phyloP scores from a whole-genome alignment of 2,113 vertebrate genomes.

The Ptilorrhoa leucosticta region DNA sequence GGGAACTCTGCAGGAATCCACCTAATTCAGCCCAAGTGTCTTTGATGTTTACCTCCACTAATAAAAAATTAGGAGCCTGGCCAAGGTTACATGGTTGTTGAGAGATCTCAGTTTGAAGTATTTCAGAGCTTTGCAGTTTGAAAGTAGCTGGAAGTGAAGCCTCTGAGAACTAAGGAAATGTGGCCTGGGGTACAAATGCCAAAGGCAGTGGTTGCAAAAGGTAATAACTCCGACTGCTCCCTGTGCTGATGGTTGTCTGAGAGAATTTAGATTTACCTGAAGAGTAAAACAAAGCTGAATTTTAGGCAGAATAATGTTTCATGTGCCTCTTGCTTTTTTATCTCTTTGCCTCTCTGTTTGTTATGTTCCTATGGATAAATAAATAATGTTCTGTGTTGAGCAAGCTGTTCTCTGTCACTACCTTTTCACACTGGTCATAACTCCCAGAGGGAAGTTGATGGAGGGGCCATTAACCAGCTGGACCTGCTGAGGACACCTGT shows the following conservation, averaged over 20 bases:
- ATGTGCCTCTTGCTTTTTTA: conserved; percentile 1
- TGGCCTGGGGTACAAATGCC: background rate
- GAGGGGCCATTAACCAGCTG: conserved; percentile 26
- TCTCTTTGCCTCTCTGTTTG: conserved; percentile 12
- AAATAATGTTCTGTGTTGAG: conserved; percentile 34
- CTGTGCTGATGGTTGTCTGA: background rate
- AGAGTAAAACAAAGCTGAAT: background rate
- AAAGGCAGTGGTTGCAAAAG: background rate
- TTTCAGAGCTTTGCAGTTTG: background rate
- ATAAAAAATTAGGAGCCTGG: conserved; percentile 32
- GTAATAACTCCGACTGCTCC: background rate
- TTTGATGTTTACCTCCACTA: conserved; percentile 54
- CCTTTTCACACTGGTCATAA: conserved; percentile 27
- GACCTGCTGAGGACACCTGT: conserved; percentile 57
- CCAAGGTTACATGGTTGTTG: conserved; percentile 16
- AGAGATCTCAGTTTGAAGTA: conserved; percentile 27
- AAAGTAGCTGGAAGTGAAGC: background rate
- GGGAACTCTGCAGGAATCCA: conserved; percentile 43
- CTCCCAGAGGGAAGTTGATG: conserved; percentile 35
- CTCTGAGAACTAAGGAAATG: background rate
- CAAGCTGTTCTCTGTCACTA: conserved; percentile 56
- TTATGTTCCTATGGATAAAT: conserved; percentile 52
- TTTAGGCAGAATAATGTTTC: background rate
- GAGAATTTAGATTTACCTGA: background rate
- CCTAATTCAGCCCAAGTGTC: conserved; percentile 13